Evolutionary conservation across 2,888 invertebrate genomes (phyloP), one percentile per base, ranked within the genome.

Genomic region (Tanypteryx hageni): DNA sequence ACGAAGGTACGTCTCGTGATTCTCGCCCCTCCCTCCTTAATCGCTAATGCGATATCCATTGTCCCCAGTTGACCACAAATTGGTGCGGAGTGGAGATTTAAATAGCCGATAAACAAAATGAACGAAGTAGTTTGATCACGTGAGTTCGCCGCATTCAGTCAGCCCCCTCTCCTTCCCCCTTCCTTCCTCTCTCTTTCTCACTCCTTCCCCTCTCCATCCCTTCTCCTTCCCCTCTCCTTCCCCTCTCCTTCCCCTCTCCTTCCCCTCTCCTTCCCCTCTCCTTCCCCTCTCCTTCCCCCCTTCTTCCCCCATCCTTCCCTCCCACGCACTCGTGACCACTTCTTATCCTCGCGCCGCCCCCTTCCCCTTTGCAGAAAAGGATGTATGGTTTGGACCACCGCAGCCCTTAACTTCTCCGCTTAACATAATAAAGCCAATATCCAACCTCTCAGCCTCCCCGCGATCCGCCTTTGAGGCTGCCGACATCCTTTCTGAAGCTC

Each of bases 391-490:
- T 31, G 82, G 82, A 82, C 82, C 82, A 82, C 82, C 82, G 44
- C 82, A 82, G 16, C 31, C 44, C 82, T 82, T 82, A 82, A 83
- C 83, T 56, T 57, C 44, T 44, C 83, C 83, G 83, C 83, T 83
- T 83, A 83, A 83, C 56, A 56, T 83, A 83, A 83, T 83, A 44
- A 83, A 83, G 83, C 83, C 83, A 83, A 83, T 83, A 44, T n/a
- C 64, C 44, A 44, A 44, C 7, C 64, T 16, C 64, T 83, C 83
- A 16, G 83, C 56, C 83, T 18, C 18, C 18, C 18, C 8, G 76
- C 18, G 81, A 11, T 27, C 44, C 14, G n/a, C 82, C 22, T 82
- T 82, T 31, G 82, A 82, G 82, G 27, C 22, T 11, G 82, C 82
- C 82, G 82, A 82, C 82, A 82, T 82, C 82, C 82, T 82, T 82